Conservation (phyloP, 2,797 vertebrate species). For the Silurus aristotelis region DNA sequence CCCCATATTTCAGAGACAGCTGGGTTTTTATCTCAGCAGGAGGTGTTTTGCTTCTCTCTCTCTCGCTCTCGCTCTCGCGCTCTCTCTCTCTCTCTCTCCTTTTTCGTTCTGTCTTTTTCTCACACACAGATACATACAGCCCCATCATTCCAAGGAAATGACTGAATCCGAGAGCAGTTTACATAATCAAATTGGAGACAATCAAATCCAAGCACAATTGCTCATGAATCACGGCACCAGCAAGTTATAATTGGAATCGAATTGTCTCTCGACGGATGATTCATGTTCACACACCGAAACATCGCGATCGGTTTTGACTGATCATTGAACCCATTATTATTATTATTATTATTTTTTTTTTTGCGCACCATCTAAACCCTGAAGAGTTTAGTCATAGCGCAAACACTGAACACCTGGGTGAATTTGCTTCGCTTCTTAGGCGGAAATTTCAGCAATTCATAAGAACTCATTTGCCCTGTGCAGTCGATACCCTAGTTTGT, state of each 20-base stretch:
- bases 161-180: constrained; percentile 15
- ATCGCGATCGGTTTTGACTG: not conserved
- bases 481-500: not conserved
- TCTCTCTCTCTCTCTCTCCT: not conserved
- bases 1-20: constrained; percentile 10
- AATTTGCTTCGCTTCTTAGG: not conserved
- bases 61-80: not conserved
- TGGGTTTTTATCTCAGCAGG: constrained; percentile 26
- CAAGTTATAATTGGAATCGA: constrained; percentile 6
- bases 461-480: not conserved
- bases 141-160: constrained; percentile 24
- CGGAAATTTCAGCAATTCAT: not conserved
- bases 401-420: not conserved
- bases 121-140: constrained; percentile 4
- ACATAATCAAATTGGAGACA: constrained; percentile 22
- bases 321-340: not conserved
- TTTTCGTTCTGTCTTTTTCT: not conserved
- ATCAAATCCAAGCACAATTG: constrained; percentile 25
- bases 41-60: constrained; percentile 11
- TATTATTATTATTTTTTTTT: too few relatives aligned
- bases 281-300: not conserved
- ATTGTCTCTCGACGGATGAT: constrained; percentile 1
- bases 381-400: not conserved
- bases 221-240: not conserved
- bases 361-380: not conserved